phyloP scores from a whole-genome alignment of 2,888 invertebrate species.

The Metellina segmentata region DNA sequence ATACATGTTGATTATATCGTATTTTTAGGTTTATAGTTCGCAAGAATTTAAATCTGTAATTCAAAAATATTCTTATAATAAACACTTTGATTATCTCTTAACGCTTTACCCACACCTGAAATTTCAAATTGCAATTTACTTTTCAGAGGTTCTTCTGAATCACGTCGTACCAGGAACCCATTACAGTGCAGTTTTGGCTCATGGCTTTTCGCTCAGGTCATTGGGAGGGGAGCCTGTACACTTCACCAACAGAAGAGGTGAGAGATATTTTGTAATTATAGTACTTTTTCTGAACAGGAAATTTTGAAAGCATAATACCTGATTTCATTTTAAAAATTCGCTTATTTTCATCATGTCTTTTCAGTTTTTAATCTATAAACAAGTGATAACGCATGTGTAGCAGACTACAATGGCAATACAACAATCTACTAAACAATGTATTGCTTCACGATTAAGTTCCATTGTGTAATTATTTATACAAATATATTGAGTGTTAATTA shows the following conservation, averaged over 20 bases:
- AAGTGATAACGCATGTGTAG: too few species aligned
- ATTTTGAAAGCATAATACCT: too few species aligned
- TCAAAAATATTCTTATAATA: neutral
- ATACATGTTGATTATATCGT: too few species aligned
- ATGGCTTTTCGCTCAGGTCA: conserved; percentile 60
- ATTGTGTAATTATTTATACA: too few species aligned
- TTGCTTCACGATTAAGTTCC: too few species aligned
- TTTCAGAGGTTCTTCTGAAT: conserved; percentile 71
- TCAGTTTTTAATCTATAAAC: too few species aligned
- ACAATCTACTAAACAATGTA: too few species aligned
- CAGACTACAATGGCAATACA: too few species aligned
- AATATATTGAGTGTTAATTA: too few species aligned
- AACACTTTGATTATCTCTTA: neutral
- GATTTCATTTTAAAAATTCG: too few species aligned
- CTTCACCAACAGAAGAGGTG: conserved; percentile 71
- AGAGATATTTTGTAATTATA: neutral
- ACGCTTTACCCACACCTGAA: neutral
- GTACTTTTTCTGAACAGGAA: too few species aligned
- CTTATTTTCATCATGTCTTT: too few species aligned
- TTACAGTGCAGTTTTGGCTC: conserved; percentile 67
- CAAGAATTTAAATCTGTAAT: neutral
- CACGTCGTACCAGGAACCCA: conserved; percentile 72
- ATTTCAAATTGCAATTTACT: neutral
- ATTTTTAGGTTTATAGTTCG: neutral
- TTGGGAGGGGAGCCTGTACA: conserved; percentile 65